phyloP scores from a whole-genome alignment of 2,113 vertebrate genomes.

The sheep (Ovis aries) region DNA sequence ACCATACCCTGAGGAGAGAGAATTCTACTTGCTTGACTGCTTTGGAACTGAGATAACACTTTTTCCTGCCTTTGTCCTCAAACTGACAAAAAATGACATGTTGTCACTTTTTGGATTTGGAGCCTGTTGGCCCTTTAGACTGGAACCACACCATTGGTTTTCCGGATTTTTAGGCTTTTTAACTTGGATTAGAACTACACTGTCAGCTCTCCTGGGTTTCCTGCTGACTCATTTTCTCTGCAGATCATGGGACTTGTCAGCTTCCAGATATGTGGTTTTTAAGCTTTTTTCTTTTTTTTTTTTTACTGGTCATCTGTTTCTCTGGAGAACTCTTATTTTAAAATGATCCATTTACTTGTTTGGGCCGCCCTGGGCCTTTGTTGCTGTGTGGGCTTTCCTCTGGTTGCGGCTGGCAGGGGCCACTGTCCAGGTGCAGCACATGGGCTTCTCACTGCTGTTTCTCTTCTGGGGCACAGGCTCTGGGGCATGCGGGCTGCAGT shows the following conservation, averaged over 20 bases:
- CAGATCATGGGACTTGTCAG: not conserved
- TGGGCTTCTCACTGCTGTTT: accelerated
- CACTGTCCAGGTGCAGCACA: not conserved
- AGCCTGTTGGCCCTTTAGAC: not conserved
- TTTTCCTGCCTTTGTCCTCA: not conserved
- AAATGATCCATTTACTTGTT: not conserved
- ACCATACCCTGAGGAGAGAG: not conserved
- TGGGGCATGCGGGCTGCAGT: not conserved
- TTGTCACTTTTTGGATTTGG: not conserved
- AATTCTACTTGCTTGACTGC: not conserved
- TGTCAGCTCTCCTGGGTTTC: not conserved
- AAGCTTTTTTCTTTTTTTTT: too few species aligned
- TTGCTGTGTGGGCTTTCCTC: not conserved
- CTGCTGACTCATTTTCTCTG: not conserved
- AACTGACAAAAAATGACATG: not conserved
- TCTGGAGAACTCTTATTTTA: not conserved
- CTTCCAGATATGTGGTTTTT: too few species aligned
- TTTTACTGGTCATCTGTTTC: too few species aligned
- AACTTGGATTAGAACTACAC: not conserved
- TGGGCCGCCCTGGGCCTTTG: not conserved
- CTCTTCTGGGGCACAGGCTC: not conserved
- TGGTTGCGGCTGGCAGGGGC: not conserved
- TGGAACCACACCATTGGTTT: not conserved
- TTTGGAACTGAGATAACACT: not conserved
- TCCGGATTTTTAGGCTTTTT: not conserved